Evolutionary conservation across 1,140 invertebrate genomes (phyloP), one percentile per base, ranked within the genome.

Genomic region (Zaprionus vittiger): DNA sequence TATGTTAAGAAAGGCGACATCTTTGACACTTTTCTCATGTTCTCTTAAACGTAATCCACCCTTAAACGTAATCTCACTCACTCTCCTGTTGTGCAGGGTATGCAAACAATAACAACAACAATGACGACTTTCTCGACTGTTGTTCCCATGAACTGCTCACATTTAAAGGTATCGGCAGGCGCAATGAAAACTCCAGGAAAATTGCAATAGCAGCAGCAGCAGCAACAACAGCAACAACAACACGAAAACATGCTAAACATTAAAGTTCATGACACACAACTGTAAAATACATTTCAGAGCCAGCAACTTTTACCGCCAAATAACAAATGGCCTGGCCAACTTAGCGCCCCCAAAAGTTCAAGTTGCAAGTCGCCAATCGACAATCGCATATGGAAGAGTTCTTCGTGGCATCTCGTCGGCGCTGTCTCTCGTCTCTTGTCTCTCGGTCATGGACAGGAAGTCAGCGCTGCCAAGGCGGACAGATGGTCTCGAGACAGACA

Each of bases 221-320:
- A 47, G 20, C 64, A 28, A 59, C 37, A 49, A 34, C 28, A 47
- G 20, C 64, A 28, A 59, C 37, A 49, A 34, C 80, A 83, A 60
- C 77, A 73, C 52, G 69, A 79, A 68, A 77, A 61, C 81, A 84
- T 84, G 82, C 82, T 84, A 75, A 85, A 81, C 84, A 89, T 81
- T 87, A 89, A 89, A 89, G 84, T 87, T 87, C 84, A 87, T 90
- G 84, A 87, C 84, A 87, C 84, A 87, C 85, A 87, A 87, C 84
- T 90, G 84, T 90, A 87, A 87, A 90, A 90, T 52, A 52, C 75
- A 76, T 81, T 90, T 90, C 85, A 87, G 59, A 68, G 85, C 66
- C 75, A 65, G 65, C 38, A 80, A 86, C 83, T 86, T 87, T 87
- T 87, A 90, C 80, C 82, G 80, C 75, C 72, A 75, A 81, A 84